Evolutionary conservation across 1,140 invertebrate genomes (phyloP), one percentile per base, ranked within the genome.

Genomic region (Condylostylus longicornis): DNA sequence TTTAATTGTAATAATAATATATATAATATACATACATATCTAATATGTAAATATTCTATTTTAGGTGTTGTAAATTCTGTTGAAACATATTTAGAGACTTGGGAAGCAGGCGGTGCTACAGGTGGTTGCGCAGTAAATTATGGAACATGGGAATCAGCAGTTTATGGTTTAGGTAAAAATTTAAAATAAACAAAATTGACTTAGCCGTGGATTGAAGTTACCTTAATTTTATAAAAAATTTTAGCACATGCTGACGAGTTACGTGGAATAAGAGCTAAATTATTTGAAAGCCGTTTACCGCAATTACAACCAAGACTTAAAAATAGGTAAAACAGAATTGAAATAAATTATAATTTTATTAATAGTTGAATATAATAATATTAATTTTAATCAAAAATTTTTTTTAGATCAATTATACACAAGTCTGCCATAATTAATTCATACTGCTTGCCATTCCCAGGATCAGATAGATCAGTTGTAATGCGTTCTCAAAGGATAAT

Each of bases 141-240:
- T 53, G 85, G 75, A 13, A 91, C 86, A 10, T 88, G 81, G 75
- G 74, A 86, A 47, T 86, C 82, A 1, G 70, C 77, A 1, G 69
- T 93, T 25, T 63, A 86, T 62, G 75, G 80, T 10, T 50, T 85
- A n/a, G n/a, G n/a, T n/a, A n/a, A n/a, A n/a, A n/a, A n/a, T n/a
- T n/a, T n/a, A n/a, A n/a, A n/a, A n/a, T n/a, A n/a, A n/a, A n/a
- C n/a, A n/a, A n/a, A n/a, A n/a, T n/a, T n/a, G n/a, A n/a, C n/a
- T n/a, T n/a, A n/a, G n/a, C n/a, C n/a, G n/a, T n/a, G n/a, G n/a
- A n/a, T n/a, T n/a, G n/a, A n/a, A n/a, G n/a, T n/a, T n/a, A n/a
- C n/a, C n/a, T n/a, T n/a, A n/a, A n/a, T n/a, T n/a, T n/a, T n/a
- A n/a, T n/a, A n/a, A n/a, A n/a, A n/a, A n/a, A n/a, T n/a, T n/a